These are phyloP conservation scores for Antechinus stuartii DNA, from an alignment of 2,113 vertebrate species.

Conservation along the genomic window DNA sequence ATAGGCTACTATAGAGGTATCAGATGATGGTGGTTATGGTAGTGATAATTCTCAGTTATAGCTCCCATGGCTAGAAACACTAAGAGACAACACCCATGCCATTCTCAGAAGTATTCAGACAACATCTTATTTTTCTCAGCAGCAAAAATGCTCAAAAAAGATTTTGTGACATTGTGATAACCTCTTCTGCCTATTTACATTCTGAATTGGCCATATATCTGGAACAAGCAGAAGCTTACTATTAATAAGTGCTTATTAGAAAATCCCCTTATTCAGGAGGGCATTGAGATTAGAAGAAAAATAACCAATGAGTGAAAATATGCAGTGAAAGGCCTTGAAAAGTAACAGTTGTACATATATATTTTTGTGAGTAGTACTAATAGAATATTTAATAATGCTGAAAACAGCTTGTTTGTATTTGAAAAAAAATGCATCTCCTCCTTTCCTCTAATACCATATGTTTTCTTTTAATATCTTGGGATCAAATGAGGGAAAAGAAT, in stretches of 20 bases:
- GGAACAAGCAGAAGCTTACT: not conserved
- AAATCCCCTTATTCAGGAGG: not conserved
- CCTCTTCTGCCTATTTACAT: constrained; percentile 32
- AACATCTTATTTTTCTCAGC: not conserved
- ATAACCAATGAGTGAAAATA: not conserved
- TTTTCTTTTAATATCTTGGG: constrained; percentile 63
- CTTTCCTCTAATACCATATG: constrained; percentile 53
- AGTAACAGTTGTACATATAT: constrained; percentile 39
- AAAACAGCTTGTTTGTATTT: constrained; percentile 71
- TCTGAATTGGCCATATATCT: constrained; percentile 11
- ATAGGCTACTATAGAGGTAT: not conserved
- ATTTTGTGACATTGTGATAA: constrained; percentile 1
- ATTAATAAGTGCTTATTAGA: not conserved
- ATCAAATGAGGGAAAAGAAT: constrained; percentile 47
- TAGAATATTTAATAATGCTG: constrained; percentile 45
- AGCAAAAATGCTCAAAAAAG: constrained; percentile 5
- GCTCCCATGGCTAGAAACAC: constrained; percentile 9
- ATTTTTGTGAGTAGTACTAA: constrained; percentile 59
- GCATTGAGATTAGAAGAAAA: not conserved
- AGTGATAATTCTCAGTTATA: not conserved
- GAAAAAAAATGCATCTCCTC: constrained; percentile 28
- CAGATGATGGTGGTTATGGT: not conserved
- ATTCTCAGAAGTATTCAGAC: constrained; percentile 19
- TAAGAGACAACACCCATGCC: not conserved
- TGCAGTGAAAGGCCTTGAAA: constrained; percentile 33